Evolutionary conservation across 53 echinoderm and acorn worm genomes (phyloP), one percentile per base, ranked within the genome.

Genomic region (Zoroaster sp.): DNA sequence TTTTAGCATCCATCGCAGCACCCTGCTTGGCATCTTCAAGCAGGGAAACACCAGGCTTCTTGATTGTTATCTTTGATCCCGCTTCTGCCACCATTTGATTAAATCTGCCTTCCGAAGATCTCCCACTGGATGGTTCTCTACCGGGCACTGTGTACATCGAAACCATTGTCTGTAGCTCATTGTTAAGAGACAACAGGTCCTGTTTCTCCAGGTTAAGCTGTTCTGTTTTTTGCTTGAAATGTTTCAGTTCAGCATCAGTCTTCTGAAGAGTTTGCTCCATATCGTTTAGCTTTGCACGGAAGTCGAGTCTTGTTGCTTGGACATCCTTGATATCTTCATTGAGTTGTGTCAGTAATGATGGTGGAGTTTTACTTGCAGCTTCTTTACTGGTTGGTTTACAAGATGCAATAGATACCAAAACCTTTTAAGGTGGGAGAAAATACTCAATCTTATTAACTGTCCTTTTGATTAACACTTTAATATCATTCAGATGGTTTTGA

Each of bases 251-350:
- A 4, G 70, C 55, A 6, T 44, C 78, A 0, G 78, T 66, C n/a
- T 87, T 78, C 30, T 69, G 76, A 14, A 91, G 71, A 6, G 78
- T 79, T 30, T 67, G 70, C 78, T 87, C 77, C 42, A 91, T n/a
- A 14, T 70, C 52, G 21, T 34, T 40, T 0, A 77, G 28, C 51
- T 78, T 87, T 65, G 69, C 23, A 20, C 75, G 30, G 41, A 91
- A 76, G 68, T 87, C 86, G 17, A 70, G 75, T 66, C 87, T 17
- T 3, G 87, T 91, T 32, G 77, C 91, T 70, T 91, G 87, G 18
- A 87, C 87, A 25, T 87, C 69, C 70, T 72, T 70, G 25, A 86
- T 52, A 11, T 91, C 91, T 40, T 66, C 45, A 72, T 77, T 77
- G 72, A 91, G 51, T 54, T 87, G 91, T 13, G 70, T 81, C 51